Base-by-base conservation (phyloP, 2,797 vertebrate species). In the Melanotaenia nigrans region DNA sequence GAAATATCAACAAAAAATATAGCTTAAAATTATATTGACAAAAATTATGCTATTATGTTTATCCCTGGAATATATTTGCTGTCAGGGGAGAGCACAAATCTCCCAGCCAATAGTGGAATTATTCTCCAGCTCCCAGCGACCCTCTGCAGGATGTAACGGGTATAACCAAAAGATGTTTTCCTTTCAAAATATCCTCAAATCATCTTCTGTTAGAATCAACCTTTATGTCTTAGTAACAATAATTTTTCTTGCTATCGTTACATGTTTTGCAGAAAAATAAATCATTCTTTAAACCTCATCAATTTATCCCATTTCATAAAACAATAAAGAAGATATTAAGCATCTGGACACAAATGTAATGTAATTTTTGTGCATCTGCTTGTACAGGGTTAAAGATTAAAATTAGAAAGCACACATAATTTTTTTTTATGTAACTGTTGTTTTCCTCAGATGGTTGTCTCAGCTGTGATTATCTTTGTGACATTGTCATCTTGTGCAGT, bases 381-480 rank as follows among this genome's bases (percentile, higher is more conserved):
- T 63, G 61, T 3, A 22, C 30, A 66, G 5, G 47, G 36, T 12
- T 36, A 11, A 36, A 11, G 12, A 40, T 40, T 40, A 59, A 22
- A 65, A 51, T 42, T 54, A 73, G 36, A 36, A 70, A 20, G 5
- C 11, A 6, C 45, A 47, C 47, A 36, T n/a, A 1, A 63, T 59
- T 75, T 69, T 54, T 5, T 69, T 71, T 80, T 78, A 71, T 65
- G 68, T 75, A 69, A 85, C 25, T 11, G 60, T 74, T 84, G 36
- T 81, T 18, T 42, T 61, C 54, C 65, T 57, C 76, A 90, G 91
- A 91, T 91, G 90, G 75, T 61, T 63, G 79, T 74, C 53, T 76
- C 78, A 16, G 70, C 65, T 20, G 53, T 76, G 56, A 51, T 59
- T 11, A 62, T 73, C 81, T 71, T 73, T 12, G 65, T 75, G 20